Evolutionary conservation across 2,797 vertebrate species (phyloP).

Genomic region (Oreochromis grahami): DNA sequence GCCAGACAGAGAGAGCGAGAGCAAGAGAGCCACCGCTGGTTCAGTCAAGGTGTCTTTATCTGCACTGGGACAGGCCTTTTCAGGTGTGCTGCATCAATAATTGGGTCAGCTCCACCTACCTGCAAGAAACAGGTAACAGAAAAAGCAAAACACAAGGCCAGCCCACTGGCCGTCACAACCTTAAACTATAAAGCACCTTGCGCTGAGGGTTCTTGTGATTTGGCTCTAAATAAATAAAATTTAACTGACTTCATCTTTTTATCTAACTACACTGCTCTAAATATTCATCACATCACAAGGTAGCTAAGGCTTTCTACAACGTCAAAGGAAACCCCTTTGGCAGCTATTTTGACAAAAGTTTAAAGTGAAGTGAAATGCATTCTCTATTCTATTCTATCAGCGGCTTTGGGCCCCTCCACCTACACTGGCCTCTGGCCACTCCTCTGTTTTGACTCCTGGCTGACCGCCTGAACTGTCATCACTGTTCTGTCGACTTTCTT

Average conservation of each 20-base stretch:
- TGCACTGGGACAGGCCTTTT: not conserved
- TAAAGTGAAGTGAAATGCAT: no score
- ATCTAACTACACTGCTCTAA: not conserved
- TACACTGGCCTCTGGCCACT: not conserved
- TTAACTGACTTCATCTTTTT: not conserved
- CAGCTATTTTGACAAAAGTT: no score
- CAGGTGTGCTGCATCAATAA: not conserved
- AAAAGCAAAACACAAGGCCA: not conserved
- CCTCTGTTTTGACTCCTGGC: not conserved
- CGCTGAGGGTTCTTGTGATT: not conserved
- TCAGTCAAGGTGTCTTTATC: not conserved
- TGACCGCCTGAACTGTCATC: not conserved
- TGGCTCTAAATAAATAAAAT: not conserved
- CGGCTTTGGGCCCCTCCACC: not conserved
- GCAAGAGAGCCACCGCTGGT: not conserved
- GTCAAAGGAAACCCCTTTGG: no score
- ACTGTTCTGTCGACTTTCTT: not conserved
- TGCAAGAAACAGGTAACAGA: not conserved
- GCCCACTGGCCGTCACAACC: rapidly evolving
- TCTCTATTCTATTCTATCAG: not conserved
- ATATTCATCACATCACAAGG: not conserved
- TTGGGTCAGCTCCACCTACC: not conserved
- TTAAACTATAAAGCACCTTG: not conserved
- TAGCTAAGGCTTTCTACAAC: not conserved
- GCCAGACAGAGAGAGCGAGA: not conserved